phyloP scores from a whole-genome alignment of 2,888 invertebrate species.

The Ernsta delagoae region DNA sequence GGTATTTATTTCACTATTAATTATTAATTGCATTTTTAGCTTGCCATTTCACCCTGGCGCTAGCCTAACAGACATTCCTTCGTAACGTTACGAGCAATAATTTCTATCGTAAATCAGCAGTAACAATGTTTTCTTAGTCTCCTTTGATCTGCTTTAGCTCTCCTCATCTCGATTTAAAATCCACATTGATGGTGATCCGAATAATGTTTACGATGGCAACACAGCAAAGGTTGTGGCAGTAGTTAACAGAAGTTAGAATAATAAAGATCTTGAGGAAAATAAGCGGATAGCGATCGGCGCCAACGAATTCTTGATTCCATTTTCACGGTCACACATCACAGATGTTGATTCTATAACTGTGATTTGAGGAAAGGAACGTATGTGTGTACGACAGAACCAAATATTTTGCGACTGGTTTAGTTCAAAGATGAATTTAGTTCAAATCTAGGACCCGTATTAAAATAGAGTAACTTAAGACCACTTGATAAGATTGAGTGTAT shows the following conservation, averaged over 20 bases:
- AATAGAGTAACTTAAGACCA: too few species aligned
- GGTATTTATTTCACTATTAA: not conserved
- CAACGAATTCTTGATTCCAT: not conserved
- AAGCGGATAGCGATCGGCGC: conserved; percentile 12
- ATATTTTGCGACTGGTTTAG: too few species aligned
- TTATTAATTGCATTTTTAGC: not conserved
- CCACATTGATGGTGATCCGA: conserved; percentile 18
- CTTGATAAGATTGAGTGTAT: too few species aligned
- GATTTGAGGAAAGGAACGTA: not conserved
- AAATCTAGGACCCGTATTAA: too few species aligned
- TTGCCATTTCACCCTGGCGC: conserved; percentile 7
- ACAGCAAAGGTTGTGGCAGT: conserved; percentile 10
- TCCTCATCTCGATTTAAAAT: conserved; percentile 27
- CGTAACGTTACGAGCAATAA: conserved; percentile 36
- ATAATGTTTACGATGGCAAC: conserved; percentile 31
- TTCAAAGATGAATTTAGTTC: too few species aligned
- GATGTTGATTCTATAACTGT: not conserved
- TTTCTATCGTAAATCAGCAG: conserved; percentile 38
- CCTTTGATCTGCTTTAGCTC: conserved; percentile 39
- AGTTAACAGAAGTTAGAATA: conserved; percentile 10
- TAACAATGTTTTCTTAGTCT: conserved; percentile 33
- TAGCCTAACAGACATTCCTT: conserved; percentile 27
- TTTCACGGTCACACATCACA: conserved; percentile 1
- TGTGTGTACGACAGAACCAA: too few species aligned
- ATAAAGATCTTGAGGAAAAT: conserved; percentile 1